Conservation (phyloP, 2,888 invertebrate species). For the Hymenopus coronatus region DNA sequence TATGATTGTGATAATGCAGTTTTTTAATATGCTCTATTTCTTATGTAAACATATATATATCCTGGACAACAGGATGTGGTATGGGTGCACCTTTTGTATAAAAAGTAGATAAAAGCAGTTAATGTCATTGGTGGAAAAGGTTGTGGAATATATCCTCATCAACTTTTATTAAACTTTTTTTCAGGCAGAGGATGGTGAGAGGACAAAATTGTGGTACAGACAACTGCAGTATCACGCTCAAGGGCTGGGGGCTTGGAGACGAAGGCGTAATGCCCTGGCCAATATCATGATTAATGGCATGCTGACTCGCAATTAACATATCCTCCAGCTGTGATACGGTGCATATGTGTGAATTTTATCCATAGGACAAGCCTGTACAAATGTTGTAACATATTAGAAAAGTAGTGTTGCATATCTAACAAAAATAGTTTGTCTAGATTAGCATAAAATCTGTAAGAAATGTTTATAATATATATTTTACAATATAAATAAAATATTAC, state of each 20-base stretch:
- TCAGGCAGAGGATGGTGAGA: slow-evolving; percentile 85
- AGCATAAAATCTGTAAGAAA: background rate
- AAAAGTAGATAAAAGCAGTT: no score
- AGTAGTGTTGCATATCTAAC: background rate
- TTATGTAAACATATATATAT: no score
- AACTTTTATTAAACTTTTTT: slow-evolving; percentile 39
- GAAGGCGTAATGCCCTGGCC: slow-evolving; percentile 87
- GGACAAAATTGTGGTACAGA: slow-evolving; percentile 86
- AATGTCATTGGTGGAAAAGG: no score
- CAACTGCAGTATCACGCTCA: slow-evolving; percentile 88
- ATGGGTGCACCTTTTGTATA: no score
- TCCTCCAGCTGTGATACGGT: background rate
- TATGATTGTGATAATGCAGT: no score
- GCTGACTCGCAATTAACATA: slow-evolving; percentile 34
- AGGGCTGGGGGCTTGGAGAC: slow-evolving; percentile 89
- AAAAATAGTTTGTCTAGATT: background rate
- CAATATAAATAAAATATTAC: background rate
- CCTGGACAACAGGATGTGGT: no score
- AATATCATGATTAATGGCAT: slow-evolving; percentile 93
- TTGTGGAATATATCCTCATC: background rate
- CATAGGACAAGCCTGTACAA: background rate
- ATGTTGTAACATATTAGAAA: slow-evolving; percentile 2
- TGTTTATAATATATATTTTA: background rate
- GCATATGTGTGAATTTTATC: background rate
- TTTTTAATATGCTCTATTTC: no score